phyloP scores from a whole-genome alignment of 2,113 vertebrate genomes.

The Macrotis lagotis region DNA sequence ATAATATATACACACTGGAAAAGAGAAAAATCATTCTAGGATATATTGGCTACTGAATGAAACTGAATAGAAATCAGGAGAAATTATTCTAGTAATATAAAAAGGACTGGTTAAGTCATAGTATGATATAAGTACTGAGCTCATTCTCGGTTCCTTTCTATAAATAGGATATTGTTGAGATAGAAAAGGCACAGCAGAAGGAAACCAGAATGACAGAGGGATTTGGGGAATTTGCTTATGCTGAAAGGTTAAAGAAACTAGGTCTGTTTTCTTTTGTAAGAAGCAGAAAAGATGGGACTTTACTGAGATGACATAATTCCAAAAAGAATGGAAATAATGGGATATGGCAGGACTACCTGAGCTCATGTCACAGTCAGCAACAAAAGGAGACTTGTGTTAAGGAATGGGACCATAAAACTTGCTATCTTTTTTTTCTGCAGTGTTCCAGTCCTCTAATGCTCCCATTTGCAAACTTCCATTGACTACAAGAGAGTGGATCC shows the following conservation, averaged over 20 bases:
- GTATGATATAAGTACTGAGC: constrained; percentile 74
- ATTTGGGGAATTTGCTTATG: constrained; percentile 80
- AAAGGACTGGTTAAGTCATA: constrained; percentile 76
- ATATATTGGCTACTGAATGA: constrained; percentile 36
- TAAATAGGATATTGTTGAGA: constrained; percentile 80
- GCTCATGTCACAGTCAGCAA: constrained; percentile 39
- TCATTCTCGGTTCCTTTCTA: constrained; percentile 77
- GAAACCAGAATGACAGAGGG: constrained; percentile 80
- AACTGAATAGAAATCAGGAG: constrained; percentile 52
- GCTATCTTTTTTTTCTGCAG: constrained; percentile 48
- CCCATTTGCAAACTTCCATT: constrained; percentile 52
- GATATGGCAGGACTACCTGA: constrained; percentile 69
- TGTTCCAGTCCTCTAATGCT: constrained; percentile 32
- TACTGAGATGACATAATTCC: constrained; percentile 69
- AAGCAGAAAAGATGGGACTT: constrained; percentile 68
- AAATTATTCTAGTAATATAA: constrained; percentile 76
- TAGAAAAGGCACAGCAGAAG: constrained; percentile 80
- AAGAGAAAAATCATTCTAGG: constrained; percentile 32
- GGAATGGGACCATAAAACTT: constrained; percentile 48
- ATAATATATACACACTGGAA: constrained; percentile 6
- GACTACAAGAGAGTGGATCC: constrained; percentile 21
- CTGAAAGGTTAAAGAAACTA: constrained; percentile 80
- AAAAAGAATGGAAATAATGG: constrained; percentile 71
- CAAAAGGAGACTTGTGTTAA: constrained; percentile 66
- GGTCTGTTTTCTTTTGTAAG: constrained; percentile 78